These are phyloP conservation scores for Ectobius pallidus DNA, from an alignment of 2,888 invertebrate genomes.

Conservation along the genomic window DNA sequence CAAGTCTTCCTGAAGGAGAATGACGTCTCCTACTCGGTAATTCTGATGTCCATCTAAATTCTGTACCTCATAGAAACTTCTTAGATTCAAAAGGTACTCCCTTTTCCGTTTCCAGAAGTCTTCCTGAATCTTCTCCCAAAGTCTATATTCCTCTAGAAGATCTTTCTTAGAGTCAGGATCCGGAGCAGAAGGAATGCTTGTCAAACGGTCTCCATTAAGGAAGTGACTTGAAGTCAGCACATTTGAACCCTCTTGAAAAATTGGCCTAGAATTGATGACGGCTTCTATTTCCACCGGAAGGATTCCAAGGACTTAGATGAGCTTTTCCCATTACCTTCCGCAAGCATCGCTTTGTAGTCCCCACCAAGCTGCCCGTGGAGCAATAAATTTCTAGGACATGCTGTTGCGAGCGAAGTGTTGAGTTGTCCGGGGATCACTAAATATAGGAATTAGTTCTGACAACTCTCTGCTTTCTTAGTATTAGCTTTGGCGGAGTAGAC, in stretches of 20 bases:
- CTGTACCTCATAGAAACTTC: background rate
- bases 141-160: background rate
- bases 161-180: background rate
- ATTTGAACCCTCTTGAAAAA: background rate
- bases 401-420: background rate
- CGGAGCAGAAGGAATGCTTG: background rate
- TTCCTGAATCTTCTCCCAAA: background rate
- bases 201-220: background rate
- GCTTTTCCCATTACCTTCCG: background rate
- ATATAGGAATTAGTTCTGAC: too few relatives aligned
- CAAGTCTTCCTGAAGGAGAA: too few relatives aligned
- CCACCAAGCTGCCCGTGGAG: too few relatives aligned
- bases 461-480: too few relatives aligned
- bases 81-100: background rate
- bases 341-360: too few relatives aligned
- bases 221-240: background rate
- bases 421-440: too few relatives aligned
- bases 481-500: background rate
- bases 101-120: too few relatives aligned
- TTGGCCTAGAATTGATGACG: background rate
- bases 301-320: background rate
- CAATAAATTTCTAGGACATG: too few relatives aligned
- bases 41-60: too few relatives aligned
- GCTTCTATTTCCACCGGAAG: too few relatives aligned
- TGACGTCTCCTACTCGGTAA: too few relatives aligned